Conservation (phyloP, 2,797 vertebrate genomes). For the Enoplosus armatus region DNA sequence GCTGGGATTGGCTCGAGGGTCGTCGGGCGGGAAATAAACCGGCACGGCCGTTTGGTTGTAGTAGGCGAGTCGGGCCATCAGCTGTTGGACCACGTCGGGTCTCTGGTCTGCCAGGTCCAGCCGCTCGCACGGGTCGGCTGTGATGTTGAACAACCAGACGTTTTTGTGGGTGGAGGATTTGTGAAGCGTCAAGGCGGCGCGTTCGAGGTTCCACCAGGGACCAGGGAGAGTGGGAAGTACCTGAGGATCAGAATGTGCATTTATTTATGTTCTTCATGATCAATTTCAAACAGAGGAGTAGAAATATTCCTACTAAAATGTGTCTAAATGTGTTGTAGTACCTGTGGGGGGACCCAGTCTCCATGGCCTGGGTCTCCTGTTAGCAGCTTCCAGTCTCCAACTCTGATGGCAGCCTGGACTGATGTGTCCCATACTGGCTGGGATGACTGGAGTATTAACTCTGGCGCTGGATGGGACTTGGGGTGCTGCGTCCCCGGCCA, state of each 20-base stretch:
- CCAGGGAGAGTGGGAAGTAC: conserved; percentile 90
- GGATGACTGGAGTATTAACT: conserved; percentile 42
- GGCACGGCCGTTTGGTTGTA: conserved; percentile 94
- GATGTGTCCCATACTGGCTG: conserved; percentile 92
- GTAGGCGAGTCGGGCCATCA: conserved; percentile 88
- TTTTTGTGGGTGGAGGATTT: conserved; percentile 81
- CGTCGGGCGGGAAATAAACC: conserved; percentile 93
- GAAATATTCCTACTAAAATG: background rate
- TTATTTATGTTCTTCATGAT: background rate
- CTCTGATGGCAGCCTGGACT: conserved; percentile 94
- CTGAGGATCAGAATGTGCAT: conserved; percentile 38
- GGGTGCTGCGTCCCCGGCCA: background rate
- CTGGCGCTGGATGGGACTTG: background rate
- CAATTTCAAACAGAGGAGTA: background rate
- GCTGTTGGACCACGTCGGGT: conserved; percentile 89
- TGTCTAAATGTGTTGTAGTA: conserved; percentile 21
- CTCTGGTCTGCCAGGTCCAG: conserved; percentile 87
- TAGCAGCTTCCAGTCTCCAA: conserved; percentile 96
- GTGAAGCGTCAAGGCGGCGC: conserved; percentile 46
- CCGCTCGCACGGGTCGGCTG: conserved; percentile 92
- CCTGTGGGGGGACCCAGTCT: conserved; percentile 96
- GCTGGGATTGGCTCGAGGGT: conserved; percentile 91
- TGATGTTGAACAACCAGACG: conserved; percentile 97
- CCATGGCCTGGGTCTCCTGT: conserved; percentile 96
- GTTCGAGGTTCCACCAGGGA: conserved; percentile 97